Base-by-base conservation (phyloP, 2,888 invertebrate species). In the Dorcus parallelipipedus region DNA sequence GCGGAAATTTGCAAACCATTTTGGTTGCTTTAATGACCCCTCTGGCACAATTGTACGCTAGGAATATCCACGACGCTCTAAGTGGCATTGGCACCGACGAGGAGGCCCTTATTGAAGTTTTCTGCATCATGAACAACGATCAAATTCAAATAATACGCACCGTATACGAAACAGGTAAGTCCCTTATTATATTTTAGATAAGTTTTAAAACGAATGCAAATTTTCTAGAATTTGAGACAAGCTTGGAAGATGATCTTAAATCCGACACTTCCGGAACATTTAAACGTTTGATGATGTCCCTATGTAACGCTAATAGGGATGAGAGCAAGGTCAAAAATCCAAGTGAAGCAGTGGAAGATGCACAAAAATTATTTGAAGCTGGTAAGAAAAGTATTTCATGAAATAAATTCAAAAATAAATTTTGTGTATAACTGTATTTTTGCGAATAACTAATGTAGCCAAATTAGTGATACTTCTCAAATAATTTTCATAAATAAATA, bases 211-310 rank as follows among this genome's bases (percentile, higher is more conserved):
- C 26, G 1, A 26, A 33, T 6, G 6, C 26, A 20, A 20, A 20
- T 33, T 33, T 33, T 33, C 26, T 33, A 94, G 94, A 90, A 73
- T 93, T 86, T 72, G 86, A 86, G 41, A 85, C 81, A 57, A 82
- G 87, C 47, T 81, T 95, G 68, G 95, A 95, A 72, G 85, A 88
- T 53, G 95, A 95, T 74, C 78, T 97, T 26, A 84, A 84, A 63
- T 87, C 89, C 50, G 97, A 97, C 76, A 96, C 96, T 2, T 93
- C 93, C 49, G 97, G 97, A 9, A 89, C 89, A 73, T 97, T 97
- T 81, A 90, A 91, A 77, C 85, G 95, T 54, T 82, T 97, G 43
- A 86, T 97, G 80, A 89, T 94, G 23, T 93, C 96, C 26, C 77
- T 95, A 10, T 89, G 89, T 70, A 87, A 86, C 82, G 91, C 89